A percentile compares a stretch with the other conserved stretches of the same genome.
Evolutionary conservation across 1,140 invertebrate species (phyloP).

Genomic region (Drosophila varians): DNA sequence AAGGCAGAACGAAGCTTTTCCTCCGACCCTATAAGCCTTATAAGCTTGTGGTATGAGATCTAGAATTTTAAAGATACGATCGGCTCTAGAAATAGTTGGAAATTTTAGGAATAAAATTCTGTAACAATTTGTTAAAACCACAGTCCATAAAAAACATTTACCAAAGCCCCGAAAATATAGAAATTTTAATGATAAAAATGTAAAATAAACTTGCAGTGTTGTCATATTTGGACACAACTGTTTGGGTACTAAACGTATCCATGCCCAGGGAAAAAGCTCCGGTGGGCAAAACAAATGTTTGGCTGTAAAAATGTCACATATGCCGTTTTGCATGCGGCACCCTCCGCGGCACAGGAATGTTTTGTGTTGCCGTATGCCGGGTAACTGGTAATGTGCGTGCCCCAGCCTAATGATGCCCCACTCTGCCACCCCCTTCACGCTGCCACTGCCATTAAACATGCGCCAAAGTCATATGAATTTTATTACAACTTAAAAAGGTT

Average conservation of each 20-base stretch:
- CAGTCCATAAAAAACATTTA: background rate
- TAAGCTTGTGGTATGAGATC: background rate
- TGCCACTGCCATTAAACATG: constrained; percentile 68
- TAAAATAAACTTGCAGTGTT: background rate
- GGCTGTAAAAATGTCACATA: constrained; percentile 81
- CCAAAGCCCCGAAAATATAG: background rate
- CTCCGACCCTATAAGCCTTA: background rate
- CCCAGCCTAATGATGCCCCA: constrained; percentile 70
- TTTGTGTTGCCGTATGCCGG: background rate
- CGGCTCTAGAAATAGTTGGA: background rate
- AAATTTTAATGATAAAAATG: too few species aligned
- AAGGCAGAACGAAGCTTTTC: background rate
- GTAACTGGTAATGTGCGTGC: constrained; percentile 64
- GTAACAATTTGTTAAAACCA: too few species aligned
- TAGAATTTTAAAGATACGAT: too few species aligned
- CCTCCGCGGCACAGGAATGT: background rate
- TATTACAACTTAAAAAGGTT: constrained; percentile 76
- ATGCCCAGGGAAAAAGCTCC: constrained; percentile 18
- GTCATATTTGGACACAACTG: background rate
- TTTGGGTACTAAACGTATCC: background rate
- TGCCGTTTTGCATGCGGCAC: constrained; percentile 75
- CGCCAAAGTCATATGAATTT: constrained; percentile 79
- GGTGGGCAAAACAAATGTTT: constrained; percentile 77
- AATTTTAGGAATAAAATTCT: too few species aligned
- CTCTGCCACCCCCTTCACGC: background rate